phyloP scores from a whole-genome alignment of 2,113 vertebrate genomes.

The Carassius gibelio region DNA sequence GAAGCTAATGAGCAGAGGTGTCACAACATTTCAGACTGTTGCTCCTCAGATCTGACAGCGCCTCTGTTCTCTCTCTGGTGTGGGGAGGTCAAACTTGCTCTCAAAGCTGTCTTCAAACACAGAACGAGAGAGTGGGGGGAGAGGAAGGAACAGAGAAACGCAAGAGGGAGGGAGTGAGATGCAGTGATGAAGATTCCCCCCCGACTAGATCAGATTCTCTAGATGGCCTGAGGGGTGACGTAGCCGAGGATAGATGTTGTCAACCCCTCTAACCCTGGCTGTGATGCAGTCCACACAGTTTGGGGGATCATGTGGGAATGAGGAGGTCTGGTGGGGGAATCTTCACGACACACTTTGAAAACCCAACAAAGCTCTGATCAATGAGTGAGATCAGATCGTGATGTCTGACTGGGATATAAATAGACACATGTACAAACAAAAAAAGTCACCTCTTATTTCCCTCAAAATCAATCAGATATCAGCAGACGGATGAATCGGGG shows the following conservation, averaged over 20 bases:
- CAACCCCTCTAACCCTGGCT: slow-evolving; percentile 31
- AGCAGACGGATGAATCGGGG: too few relatives aligned
- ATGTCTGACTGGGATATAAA: too few relatives aligned
- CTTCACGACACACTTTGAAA: neutral
- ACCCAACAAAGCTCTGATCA: slow-evolving; percentile 37
- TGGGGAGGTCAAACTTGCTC: slow-evolving; percentile 51
- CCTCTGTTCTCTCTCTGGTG: slow-evolving; percentile 55
- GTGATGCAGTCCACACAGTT: slow-evolving; percentile 24
- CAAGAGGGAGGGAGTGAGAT: neutral
- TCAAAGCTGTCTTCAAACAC: slow-evolving; percentile 37
- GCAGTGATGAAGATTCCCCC: neutral
- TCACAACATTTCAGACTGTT: slow-evolving; percentile 74
- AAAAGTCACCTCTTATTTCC: too few relatives aligned
- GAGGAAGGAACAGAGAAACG: neutral
- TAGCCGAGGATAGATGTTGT: neutral
- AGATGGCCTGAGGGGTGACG: neutral
- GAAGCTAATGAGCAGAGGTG: slow-evolving; percentile 77
- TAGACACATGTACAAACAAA: too few relatives aligned
- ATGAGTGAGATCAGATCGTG: neutral
- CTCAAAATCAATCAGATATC: too few relatives aligned
- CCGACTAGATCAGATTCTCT: neutral
- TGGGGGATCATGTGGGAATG: slow-evolving; percentile 24
- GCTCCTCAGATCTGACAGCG: slow-evolving; percentile 68
- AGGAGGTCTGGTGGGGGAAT: neutral
- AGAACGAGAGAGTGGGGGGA: neutral